Evolutionary conservation across 2,113 vertebrate genomes (phyloP).

Genomic region (Corythoichthys intestinalis): DNA sequence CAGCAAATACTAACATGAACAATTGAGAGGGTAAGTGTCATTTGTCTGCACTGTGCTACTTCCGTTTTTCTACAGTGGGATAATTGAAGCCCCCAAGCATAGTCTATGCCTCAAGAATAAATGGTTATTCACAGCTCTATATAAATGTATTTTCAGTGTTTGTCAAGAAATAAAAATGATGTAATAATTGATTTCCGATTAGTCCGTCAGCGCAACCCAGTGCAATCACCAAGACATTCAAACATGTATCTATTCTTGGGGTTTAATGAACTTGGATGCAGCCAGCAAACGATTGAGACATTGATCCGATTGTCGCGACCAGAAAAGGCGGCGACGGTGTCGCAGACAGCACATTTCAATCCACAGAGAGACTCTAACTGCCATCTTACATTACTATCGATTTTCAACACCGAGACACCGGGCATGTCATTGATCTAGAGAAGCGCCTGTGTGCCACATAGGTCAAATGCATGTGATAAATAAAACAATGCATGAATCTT

Average conservation of each 20-base stretch:
- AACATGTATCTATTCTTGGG: conserved; percentile 34
- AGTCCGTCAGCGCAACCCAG: background rate
- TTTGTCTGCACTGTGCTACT: no score
- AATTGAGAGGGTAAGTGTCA: no score
- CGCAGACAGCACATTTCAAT: conserved; percentile 36
- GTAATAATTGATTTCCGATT: background rate
- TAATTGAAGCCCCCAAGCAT: no score
- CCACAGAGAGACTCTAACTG: conserved; percentile 39
- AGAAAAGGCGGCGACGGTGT: conserved; percentile 28
- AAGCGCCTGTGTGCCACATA: conserved; percentile 27
- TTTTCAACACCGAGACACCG: conserved; percentile 42
- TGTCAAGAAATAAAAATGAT: background rate
- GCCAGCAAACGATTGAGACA: conserved; percentile 51
- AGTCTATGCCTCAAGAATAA: background rate
- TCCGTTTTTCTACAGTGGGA: no score
- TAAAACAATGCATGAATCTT: conserved; percentile 4
- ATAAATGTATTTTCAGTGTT: background rate
- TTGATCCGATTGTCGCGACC: conserved; percentile 43
- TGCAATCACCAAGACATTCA: conserved; percentile 15
- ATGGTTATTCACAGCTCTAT: background rate
- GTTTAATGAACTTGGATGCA: conserved; percentile 31
- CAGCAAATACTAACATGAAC: no score
- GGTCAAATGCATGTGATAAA: conserved; percentile 14
- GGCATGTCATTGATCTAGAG: conserved; percentile 54
- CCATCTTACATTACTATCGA: conserved; percentile 70